These are phyloP conservation scores for Crenichthys baileyi DNA, from an alignment of 2,797 vertebrate species.

Conservation along the genomic window DNA sequence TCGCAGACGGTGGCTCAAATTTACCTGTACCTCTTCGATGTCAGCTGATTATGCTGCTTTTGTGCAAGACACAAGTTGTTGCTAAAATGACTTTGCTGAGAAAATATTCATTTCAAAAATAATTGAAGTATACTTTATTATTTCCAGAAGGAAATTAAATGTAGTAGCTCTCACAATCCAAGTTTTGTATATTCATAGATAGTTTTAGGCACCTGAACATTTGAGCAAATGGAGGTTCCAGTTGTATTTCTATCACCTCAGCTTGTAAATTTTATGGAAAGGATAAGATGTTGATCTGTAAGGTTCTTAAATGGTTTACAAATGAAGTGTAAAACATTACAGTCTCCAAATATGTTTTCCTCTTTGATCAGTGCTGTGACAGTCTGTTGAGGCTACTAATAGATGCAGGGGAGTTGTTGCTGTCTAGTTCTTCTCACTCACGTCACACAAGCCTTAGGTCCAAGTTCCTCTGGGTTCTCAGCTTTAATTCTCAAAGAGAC, in stretches of 20 bases:
- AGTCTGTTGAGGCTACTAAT: neutral
- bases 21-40: neutral
- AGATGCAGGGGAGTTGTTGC: neutral
- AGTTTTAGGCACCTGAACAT: neutral
- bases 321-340: neutral
- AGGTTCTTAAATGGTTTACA: neutral
- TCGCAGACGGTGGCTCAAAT: neutral
- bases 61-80: neutral
- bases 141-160: neutral
- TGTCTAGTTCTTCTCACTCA: neutral
- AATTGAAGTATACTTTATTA: neutral
- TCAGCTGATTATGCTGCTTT: neutral
- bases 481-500: neutral
- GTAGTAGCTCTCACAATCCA: neutral
- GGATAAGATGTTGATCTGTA: neutral
- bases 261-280: neutral
- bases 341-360: neutral
- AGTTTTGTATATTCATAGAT: neutral
- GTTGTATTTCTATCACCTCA: neutral
- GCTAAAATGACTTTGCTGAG: too few species aligned
- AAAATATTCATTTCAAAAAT: neutral
- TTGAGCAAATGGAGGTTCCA: neutral
- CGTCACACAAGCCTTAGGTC: neutral
- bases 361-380: neutral
- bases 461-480: neutral